Conservation (phyloP, 2,113 vertebrate genomes). For the Cheilinus undulatus region DNA sequence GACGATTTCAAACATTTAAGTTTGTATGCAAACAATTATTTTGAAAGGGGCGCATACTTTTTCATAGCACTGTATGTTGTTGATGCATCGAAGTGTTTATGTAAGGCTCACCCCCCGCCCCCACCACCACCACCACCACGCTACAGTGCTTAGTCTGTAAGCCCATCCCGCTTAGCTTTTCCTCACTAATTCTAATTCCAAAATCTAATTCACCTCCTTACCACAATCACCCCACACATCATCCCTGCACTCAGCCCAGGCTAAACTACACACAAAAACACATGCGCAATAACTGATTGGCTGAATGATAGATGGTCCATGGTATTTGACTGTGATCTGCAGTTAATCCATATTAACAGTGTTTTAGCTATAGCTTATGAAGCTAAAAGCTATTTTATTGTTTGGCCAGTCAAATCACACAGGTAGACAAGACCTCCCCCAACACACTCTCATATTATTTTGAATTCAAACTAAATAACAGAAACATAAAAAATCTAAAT, state of each 20-base stretch:
- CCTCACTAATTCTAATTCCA: constrained; percentile 73
- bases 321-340: constrained; percentile 42
- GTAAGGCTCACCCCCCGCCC: constrained; percentile 44
- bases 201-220: constrained; percentile 77
- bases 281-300: constrained; percentile 40
- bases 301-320: constrained; percentile 38
- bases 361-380: constrained; percentile 29
- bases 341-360: constrained; percentile 64
- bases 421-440: constrained; percentile 10
- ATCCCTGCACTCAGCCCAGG: constrained; percentile 49
- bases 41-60: too few relatives aligned
- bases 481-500: constrained; percentile 14
- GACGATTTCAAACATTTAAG: too few relatives aligned
- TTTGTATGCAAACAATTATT: too few relatives aligned
- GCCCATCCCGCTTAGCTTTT: constrained; percentile 72
- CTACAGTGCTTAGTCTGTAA: constrained; percentile 66
- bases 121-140: constrained; percentile 31
- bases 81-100: constrained; percentile 35
- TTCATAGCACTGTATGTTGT: too few relatives aligned
- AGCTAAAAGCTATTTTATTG: not conserved
- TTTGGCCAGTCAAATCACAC: constrained; percentile 13
- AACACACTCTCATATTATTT: constrained; percentile 1
- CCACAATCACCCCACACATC: constrained; percentile 72
- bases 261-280: constrained; percentile 34
- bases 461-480: not conserved